Evolutionary conservation across 1,140 invertebrate genomes (phyloP).

Genomic region (Sinella curviseta): DNA sequence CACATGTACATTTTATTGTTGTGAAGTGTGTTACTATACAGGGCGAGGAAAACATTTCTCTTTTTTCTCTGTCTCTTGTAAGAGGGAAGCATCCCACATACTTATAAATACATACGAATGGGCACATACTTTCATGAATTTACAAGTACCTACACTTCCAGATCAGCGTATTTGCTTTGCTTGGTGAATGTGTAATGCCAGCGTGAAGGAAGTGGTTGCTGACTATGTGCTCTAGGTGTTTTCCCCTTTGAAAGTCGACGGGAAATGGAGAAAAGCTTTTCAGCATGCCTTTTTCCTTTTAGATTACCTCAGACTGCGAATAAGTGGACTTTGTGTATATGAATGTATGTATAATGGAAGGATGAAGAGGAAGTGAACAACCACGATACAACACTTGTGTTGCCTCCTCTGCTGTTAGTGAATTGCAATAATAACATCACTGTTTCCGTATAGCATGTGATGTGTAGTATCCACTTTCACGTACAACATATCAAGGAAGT

Average conservation of each 20-base stretch:
- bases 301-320: background rate
- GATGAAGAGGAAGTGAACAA: background rate
- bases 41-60: too few species aligned
- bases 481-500: too few species aligned
- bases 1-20: background rate
- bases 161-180: too few species aligned
- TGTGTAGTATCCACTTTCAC: too few species aligned
- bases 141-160: background rate
- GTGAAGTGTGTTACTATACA: background rate
- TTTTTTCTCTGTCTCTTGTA: too few species aligned
- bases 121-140: background rate
- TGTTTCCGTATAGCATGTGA: too few species aligned
- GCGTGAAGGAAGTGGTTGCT: background rate
- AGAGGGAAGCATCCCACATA: too few species aligned
- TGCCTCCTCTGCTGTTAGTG: too few species aligned
- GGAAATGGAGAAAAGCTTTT: constrained; percentile 7
- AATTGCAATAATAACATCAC: too few species aligned
- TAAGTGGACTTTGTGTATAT: background rate
- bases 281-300: background rate
- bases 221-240: background rate
- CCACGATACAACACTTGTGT: background rate
- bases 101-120: background rate
- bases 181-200: background rate
- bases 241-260: constrained; percentile 2
- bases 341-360: background rate